These are phyloP conservation scores for Trididemnum miniatum DNA, from an alignment of 23 tunicate genomes.

Conservation along the genomic window DNA sequence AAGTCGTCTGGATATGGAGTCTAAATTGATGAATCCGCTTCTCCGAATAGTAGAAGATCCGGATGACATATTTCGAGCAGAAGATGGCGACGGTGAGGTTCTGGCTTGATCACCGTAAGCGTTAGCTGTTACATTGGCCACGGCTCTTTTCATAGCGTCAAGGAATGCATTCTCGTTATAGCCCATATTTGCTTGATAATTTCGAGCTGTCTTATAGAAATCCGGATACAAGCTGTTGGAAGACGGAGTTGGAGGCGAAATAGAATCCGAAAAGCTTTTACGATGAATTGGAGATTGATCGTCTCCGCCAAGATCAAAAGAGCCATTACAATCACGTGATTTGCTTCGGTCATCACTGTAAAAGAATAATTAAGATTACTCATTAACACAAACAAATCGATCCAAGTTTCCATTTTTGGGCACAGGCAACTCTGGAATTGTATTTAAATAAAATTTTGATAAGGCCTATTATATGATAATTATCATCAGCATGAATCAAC, in stretches of 20 bases:
- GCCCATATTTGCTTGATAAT: conserved; percentile 23
- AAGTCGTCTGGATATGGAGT: conserved; percentile 25
- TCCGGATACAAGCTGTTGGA: background rate
- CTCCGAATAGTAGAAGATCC: background rate
- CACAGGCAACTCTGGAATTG: too few species aligned
- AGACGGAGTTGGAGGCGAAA: background rate
- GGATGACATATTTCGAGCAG: background rate
- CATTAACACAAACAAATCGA: too few species aligned
- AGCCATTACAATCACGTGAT: background rate
- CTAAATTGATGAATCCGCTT: conserved; percentile 45
- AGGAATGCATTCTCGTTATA: conserved; percentile 44
- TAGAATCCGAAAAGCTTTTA: background rate
- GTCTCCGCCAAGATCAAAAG: background rate
- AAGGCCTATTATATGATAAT: too few species aligned
- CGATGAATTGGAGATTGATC: too few species aligned
- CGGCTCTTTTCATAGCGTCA: conserved; percentile 60
- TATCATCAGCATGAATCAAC: too few species aligned
- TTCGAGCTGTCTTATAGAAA: conserved; percentile 8
- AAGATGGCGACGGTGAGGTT: conserved; percentile 21
- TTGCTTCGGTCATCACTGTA: background rate
- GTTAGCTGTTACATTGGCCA: conserved; percentile 27
- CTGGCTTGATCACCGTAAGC: conserved; percentile 17
- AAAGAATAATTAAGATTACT: background rate
- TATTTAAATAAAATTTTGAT: too few species aligned
- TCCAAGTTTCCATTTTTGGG: too few species aligned